Conservation (phyloP, 1,140 invertebrate genomes). For the Ladona fulva region DNA sequence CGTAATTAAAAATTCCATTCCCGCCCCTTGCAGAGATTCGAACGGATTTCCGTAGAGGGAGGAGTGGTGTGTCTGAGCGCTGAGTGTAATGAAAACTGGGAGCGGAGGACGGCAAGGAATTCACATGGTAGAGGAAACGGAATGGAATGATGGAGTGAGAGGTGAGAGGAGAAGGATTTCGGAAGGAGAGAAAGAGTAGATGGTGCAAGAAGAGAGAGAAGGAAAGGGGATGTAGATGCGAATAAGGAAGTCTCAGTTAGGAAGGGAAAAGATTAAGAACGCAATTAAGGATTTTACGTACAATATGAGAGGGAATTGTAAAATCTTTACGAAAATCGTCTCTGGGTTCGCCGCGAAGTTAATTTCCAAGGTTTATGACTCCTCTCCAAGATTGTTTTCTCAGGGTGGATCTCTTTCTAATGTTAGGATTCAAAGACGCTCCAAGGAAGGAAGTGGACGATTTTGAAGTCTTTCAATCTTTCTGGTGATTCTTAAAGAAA, state of each 20-base stretch:
- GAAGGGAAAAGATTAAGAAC: not conserved
- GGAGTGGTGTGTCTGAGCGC: not conserved
- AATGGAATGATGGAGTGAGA: not conserved
- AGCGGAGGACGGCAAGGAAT: not conserved
- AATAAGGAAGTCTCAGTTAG: too few species aligned
- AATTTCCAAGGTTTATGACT: too few species aligned
- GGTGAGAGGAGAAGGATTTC: not conserved
- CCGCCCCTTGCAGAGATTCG: not conserved
- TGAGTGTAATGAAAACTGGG: not conserved
- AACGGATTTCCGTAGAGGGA: not conserved
- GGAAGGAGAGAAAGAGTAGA: not conserved
- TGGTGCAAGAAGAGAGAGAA: not conserved
- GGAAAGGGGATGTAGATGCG: not conserved
- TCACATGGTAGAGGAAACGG: not conserved
- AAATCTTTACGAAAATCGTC: too few species aligned
- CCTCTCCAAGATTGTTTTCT: too few species aligned
- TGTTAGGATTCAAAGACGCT: too few species aligned
- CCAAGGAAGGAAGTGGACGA: too few species aligned
- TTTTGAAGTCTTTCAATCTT: too few species aligned
- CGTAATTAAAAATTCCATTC: constrained; percentile 10
- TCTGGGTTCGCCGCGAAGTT: too few species aligned
- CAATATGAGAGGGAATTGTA: too few species aligned
- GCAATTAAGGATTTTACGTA: too few species aligned
- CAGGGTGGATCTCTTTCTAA: too few species aligned
- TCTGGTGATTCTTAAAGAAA: too few species aligned